Conservation (phyloP, 2,797 vertebrate species). For the Chrysocyon brachyurus region DNA sequence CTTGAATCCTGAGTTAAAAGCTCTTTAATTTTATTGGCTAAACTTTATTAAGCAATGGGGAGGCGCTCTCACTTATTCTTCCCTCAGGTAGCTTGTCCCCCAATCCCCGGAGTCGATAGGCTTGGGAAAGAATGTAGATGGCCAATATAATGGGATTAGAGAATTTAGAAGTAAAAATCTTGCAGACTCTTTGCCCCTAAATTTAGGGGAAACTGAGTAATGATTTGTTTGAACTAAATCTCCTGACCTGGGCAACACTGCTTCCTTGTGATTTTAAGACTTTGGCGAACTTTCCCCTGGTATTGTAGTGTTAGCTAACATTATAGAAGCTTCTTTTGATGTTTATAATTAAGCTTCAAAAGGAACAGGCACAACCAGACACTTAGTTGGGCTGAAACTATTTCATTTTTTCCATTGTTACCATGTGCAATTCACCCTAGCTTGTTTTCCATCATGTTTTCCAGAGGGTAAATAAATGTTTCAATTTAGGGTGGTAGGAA, state of each 20-base stretch:
- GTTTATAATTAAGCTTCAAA: slow-evolving; percentile 83
- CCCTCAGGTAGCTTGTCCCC: not conserved
- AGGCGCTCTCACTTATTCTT: not conserved
- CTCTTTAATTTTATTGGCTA: not conserved
- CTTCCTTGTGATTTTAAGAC: slow-evolving; percentile 54
- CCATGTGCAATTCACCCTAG: not conserved
- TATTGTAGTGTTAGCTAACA: slow-evolving; percentile 31
- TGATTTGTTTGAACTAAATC: slow-evolving; percentile 19
- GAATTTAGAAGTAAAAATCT: slow-evolving; percentile 55
- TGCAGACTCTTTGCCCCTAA: not conserved
- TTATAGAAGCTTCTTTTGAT: slow-evolving; percentile 76
- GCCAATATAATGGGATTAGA: slow-evolving; percentile 51
- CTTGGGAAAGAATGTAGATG: not conserved
- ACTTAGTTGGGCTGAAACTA: slow-evolving; percentile 51
- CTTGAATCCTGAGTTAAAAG: not conserved
- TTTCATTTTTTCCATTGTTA: slow-evolving; percentile 27
- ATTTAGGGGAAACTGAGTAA: not conserved
- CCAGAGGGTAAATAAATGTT: slow-evolving; percentile 45
- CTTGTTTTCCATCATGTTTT: slow-evolving; percentile 50
- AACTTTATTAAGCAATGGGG: not conserved
- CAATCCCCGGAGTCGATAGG: not conserved
- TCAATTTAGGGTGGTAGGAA: not conserved
- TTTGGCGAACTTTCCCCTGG: slow-evolving; percentile 66
- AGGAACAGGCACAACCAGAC: slow-evolving; percentile 24
- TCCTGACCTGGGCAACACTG: not conserved